phyloP scores from a whole-genome alignment of 2,888 invertebrate species.

The Spodoptera exigua region DNA sequence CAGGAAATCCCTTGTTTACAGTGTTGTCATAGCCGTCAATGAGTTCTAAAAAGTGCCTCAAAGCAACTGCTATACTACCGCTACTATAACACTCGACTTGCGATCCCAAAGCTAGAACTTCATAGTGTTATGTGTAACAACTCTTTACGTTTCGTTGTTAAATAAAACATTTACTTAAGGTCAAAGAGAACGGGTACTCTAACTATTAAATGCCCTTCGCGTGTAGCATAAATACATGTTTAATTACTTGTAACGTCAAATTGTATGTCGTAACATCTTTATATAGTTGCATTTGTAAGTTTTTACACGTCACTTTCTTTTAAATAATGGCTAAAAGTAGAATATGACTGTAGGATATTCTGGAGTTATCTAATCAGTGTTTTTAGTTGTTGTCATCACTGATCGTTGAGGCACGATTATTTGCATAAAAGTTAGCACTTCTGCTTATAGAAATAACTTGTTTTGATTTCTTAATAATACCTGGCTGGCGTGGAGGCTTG shows the following conservation, averaged over 20 bases:
- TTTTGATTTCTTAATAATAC: slow-evolving; percentile 32
- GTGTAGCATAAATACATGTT: no score
- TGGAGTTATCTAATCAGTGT: slow-evolving; percentile 10
- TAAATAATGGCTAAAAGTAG: neutral
- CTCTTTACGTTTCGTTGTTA: no score
- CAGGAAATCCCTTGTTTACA: slow-evolving; percentile 27
- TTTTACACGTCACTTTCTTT: neutral
- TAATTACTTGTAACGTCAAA: no score
- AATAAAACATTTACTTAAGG: no score
- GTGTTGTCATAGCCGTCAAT: slow-evolving; percentile 10
- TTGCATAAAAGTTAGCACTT: slow-evolving; percentile 38
- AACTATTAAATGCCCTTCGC: no score
- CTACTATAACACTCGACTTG: no score
- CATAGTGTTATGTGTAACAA: no score
- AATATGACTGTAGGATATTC: neutral
- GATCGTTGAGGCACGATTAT: slow-evolving; percentile 27
- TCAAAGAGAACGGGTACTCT: no score
- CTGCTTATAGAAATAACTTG: slow-evolving; percentile 29
- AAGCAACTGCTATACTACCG: neutral
- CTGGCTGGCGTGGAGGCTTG: slow-evolving; percentile 51
- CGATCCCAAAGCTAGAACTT: no score
- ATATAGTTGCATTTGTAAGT: neutral
- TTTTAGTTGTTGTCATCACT: slow-evolving; percentile 1
- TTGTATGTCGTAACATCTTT: no score
- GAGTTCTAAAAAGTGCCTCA: slow-evolving; percentile 4